These are phyloP conservation scores for Siphamia tubifer DNA, from an alignment of 2,113 vertebrate genomes.

Conservation along the genomic window DNA sequence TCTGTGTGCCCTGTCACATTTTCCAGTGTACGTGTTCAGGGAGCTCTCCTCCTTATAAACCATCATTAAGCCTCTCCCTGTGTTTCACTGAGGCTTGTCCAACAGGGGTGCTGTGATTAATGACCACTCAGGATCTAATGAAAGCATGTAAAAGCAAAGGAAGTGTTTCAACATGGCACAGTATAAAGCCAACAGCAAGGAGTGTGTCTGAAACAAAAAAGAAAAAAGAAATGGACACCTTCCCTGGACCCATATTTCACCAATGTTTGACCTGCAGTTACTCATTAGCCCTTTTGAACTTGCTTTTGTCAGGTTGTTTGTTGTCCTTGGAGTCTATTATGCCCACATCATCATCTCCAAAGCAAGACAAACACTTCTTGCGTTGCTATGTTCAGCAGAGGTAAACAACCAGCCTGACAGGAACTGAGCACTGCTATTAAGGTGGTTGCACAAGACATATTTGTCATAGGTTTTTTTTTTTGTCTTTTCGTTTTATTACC, in stretches of 20 bases:
- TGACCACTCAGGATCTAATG: constrained; percentile 65
- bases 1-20: not conserved
- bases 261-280: constrained; percentile 67
- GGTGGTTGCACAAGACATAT: constrained; percentile 10
- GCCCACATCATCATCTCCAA: constrained; percentile 49
- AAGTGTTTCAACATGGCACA: constrained; percentile 63
- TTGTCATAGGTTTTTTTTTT: constrained; percentile 44
- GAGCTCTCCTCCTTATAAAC: constrained; percentile 16
- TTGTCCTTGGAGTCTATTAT: constrained; percentile 58
- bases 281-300: constrained; percentile 64
- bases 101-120: constrained; percentile 66
- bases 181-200: constrained; percentile 26
- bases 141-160: constrained; percentile 62
- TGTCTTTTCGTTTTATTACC: constrained; percentile 26
- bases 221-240: not conserved
- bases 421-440: constrained; percentile 1
- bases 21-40: not conserved
- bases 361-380: constrained; percentile 48
- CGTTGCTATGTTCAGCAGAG: constrained; percentile 24
- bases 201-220: constrained; percentile 4
- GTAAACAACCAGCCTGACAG: constrained; percentile 17
- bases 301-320: constrained; percentile 53
- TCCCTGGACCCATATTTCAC: constrained; percentile 25
- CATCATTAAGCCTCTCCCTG: constrained; percentile 17
- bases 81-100: constrained; percentile 25